Percentiles rank a stretch among this genome's conserved stretches.
These are phyloP conservation scores for Columba livia DNA, from an alignment of 2,113 vertebrate species.

Conservation along the genomic window DNA sequence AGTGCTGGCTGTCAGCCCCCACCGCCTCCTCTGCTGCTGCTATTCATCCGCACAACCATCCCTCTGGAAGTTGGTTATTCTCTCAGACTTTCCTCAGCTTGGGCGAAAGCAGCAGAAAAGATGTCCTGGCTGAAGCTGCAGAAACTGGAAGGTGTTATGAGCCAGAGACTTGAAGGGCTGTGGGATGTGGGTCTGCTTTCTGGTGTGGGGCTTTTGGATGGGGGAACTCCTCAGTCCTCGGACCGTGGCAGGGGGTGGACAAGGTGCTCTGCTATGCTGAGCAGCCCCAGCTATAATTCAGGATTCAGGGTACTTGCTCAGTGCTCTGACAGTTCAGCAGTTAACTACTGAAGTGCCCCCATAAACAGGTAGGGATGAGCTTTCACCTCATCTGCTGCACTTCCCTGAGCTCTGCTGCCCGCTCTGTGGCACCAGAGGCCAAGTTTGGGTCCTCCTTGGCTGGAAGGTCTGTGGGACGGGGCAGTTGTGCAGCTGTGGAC, in stretches of 20 bases:
- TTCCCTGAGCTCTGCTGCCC: background rate
- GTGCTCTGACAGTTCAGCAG: background rate
- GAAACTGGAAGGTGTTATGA: background rate
- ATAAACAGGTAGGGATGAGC: background rate
- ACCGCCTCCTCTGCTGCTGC: background rate
- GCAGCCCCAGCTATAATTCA: background rate
- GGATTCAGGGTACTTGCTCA: background rate
- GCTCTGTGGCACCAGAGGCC: background rate
- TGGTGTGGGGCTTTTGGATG: background rate
- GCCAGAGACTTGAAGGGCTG: background rate
- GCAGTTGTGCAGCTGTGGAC: background rate
- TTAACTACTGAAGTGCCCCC: no score
- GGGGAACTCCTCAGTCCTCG: background rate
- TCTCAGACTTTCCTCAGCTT: background rate
- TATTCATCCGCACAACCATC: background rate
- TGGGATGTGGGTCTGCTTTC: background rate
- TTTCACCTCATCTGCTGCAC: background rate
- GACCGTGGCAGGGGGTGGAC: rapidly evolving
- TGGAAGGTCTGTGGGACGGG: background rate
- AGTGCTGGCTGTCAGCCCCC: background rate
- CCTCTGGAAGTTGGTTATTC: background rate
- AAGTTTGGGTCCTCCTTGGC: background rate
- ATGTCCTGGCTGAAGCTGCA: background rate
- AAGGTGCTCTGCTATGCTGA: background rate
- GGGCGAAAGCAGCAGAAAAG: background rate